phyloP scores from a whole-genome alignment of 2,888 invertebrate genomes.

The Pristionchus arcanus region DNA sequence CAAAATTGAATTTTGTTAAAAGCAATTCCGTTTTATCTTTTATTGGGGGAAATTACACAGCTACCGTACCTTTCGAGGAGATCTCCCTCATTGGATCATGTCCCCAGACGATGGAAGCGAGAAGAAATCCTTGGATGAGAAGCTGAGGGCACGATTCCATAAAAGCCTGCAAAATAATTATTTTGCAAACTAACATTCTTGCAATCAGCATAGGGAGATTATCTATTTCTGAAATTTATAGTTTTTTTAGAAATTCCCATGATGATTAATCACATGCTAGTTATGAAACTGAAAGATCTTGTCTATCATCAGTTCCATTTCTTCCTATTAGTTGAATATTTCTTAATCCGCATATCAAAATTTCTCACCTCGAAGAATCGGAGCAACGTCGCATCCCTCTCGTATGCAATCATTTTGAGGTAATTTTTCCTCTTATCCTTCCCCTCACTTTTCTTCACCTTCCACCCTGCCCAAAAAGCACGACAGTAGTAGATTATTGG shows the following conservation, averaged over 20 bases:
- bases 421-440: constrained; percentile 59
- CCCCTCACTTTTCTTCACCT: constrained; percentile 53
- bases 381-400: constrained; percentile 71
- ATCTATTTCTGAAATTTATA: too few species aligned
- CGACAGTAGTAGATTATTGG: constrained; percentile 69
- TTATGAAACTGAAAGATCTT: not conserved
- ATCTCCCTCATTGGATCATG: constrained; percentile 34
- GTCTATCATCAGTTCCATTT: not conserved
- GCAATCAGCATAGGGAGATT: too few species aligned
- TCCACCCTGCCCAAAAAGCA: constrained; percentile 62
- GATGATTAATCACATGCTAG: not conserved
- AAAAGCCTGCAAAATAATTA: constrained; percentile 65
- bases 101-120: constrained; percentile 26
- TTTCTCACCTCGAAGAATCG: constrained; percentile 59
- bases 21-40: too few species aligned
- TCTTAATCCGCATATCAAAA: too few species aligned
- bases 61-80: not conserved
- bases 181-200: not conserved
- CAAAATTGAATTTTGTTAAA: too few species aligned
- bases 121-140: constrained; percentile 68
- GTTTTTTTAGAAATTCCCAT: not conserved
- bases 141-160: constrained; percentile 74
- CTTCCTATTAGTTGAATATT: too few species aligned
- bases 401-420: constrained; percentile 69
- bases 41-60: not conserved